These are phyloP conservation scores for Eurystomus gularis DNA, from an alignment of 2,113 vertebrate species.

Conservation along the genomic window DNA sequence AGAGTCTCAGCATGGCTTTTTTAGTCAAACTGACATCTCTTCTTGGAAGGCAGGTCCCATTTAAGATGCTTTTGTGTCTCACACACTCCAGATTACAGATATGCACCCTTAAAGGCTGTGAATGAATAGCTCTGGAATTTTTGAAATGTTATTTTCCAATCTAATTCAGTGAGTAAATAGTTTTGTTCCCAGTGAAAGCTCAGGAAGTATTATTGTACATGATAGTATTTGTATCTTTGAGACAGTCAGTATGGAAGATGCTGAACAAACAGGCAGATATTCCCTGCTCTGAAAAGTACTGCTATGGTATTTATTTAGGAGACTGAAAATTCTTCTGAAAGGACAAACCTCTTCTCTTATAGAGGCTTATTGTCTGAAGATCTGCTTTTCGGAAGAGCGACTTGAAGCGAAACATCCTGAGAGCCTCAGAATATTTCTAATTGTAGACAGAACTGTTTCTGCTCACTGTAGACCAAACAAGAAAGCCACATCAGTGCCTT, in stretches of 20 bases:
- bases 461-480: background rate
- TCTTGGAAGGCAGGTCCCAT: background rate
- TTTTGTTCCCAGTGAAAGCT: background rate
- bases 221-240: background rate
- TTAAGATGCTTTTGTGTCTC: background rate
- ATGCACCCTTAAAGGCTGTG: background rate
- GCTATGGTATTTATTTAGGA: background rate
- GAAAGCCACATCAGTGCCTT: background rate
- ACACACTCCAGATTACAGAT: background rate
- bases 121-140: background rate
- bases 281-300: background rate
- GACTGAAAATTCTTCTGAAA: background rate
- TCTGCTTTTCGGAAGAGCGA: background rate
- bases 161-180: background rate
- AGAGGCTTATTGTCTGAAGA: background rate
- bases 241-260: background rate
- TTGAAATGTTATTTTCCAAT: background rate
- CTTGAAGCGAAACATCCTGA: background rate
- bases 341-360: background rate
- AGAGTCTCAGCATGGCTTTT: background rate
- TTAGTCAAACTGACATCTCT: background rate
- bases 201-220: background rate
- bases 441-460: background rate
- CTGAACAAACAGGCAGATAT: background rate
- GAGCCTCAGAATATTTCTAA: background rate